Percentiles rank a stretch among this genome's conserved stretches.
Conservation (phyloP, 2,888 invertebrate species). For the Azorinus chamasolen region DNA sequence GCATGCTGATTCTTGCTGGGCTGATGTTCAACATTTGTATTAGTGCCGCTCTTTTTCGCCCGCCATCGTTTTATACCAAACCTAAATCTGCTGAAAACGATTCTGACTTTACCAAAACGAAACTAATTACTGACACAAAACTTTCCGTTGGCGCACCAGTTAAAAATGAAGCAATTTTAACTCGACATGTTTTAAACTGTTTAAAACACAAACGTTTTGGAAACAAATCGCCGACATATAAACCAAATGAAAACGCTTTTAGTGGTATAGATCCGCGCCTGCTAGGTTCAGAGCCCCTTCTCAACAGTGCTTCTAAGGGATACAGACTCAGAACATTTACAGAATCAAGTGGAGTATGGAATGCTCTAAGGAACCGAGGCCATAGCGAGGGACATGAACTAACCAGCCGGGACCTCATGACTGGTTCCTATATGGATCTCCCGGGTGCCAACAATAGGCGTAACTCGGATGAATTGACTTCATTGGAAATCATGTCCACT, state of each 20-base stretch:
- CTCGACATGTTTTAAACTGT: background rate
- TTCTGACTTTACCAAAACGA: background rate
- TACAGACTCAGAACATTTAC: conserved; percentile 7
- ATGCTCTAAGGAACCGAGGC: background rate
- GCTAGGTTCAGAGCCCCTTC: background rate
- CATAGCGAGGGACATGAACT: background rate
- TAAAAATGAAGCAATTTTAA: background rate
- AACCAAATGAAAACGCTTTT: background rate
- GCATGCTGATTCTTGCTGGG: conserved; percentile 23
- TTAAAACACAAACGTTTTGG: background rate
- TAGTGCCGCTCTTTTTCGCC: conserved; percentile 21
- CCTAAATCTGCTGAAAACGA: background rate
- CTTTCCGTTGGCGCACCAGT: no score
- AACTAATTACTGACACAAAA: no score
- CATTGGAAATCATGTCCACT: no score
- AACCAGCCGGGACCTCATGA: conserved; percentile 5
- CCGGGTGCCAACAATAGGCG: background rate
- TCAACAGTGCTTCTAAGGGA: background rate
- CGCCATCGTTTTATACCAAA: conserved; percentile 27
- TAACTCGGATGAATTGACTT: background rate
- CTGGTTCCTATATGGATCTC: conserved; percentile 16
- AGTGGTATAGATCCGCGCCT: background rate
- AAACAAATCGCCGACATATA: background rate
- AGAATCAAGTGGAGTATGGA: conserved; percentile 2
- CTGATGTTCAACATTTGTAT: conserved; percentile 21